phyloP scores from a whole-genome alignment of 1,140 invertebrate species.

The Penaeus japonicus region DNA sequence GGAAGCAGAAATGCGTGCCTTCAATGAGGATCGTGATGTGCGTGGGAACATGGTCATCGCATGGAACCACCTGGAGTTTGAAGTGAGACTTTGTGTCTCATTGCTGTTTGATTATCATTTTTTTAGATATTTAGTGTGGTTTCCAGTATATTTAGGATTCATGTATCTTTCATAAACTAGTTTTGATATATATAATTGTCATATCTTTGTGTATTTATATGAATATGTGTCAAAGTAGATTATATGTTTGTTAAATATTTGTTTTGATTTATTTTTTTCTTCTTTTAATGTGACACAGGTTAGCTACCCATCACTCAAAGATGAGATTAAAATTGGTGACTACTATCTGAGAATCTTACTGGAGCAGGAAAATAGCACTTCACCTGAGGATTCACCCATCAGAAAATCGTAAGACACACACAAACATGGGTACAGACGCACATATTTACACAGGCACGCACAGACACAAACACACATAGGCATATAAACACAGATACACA shows the following conservation, averaged over 20 bases:
- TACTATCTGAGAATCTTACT: conserved; percentile 95
- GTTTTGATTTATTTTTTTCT: conserved; percentile 57
- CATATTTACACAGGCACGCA: too few relatives aligned
- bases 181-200: too few relatives aligned
- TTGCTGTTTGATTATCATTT: background rate
- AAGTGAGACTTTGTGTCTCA: conserved; percentile 64
- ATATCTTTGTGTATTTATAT: too few relatives aligned
- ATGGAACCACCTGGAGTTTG: conserved; percentile 99
- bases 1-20: conserved; percentile 92
- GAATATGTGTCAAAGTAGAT: too few relatives aligned
- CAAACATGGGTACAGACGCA: too few relatives aligned
- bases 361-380: conserved; percentile 81
- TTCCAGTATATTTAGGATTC: background rate
- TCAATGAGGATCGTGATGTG: conserved; percentile 89
- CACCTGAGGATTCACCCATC: conserved; percentile 84
- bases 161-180: background rate
- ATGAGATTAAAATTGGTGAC: conserved; percentile 98
- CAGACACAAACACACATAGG: too few relatives aligned
- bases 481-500: too few relatives aligned
- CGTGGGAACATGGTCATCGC: conserved; percentile 77
- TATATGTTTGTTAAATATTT: background rate
- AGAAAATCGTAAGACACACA: conserved; percentile 78
- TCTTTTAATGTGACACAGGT: conserved; percentile 65
- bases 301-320: conserved; percentile 88
- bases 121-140: background rate